Evolutionary conservation across 2,888 invertebrate species (phyloP).

Genomic region (Eilema sororculum): DNA sequence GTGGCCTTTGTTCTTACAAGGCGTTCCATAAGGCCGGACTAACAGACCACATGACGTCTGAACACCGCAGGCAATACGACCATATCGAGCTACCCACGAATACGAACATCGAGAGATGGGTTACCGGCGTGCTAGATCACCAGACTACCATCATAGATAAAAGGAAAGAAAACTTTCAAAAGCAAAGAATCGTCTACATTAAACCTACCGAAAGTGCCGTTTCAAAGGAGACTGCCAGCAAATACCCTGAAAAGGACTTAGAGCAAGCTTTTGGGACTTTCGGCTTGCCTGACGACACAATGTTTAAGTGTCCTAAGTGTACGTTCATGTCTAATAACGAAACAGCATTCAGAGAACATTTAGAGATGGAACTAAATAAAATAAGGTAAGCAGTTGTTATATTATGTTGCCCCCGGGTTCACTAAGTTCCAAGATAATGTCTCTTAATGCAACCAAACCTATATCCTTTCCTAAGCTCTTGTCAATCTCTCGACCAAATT

Average conservation of each 20-base stretch:
- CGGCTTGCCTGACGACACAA: conserved; percentile 58
- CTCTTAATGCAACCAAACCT: too few relatives aligned
- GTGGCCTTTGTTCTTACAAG: conserved; percentile 86
- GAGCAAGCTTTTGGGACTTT: conserved; percentile 70
- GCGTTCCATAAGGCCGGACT: conserved; percentile 86
- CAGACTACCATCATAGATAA: conserved; percentile 66
- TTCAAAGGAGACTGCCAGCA: conserved; percentile 17
- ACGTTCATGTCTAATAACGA: conserved; percentile 59
- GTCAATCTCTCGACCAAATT: too few relatives aligned
- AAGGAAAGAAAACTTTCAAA: conserved; percentile 61
- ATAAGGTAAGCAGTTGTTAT: conserved; percentile 65
- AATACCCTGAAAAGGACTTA: conserved; percentile 54
- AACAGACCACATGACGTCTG: conserved; percentile 83
- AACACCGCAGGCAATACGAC: conserved; percentile 74
- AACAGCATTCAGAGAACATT: conserved; percentile 67
- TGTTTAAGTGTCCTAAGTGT: conserved; percentile 76
- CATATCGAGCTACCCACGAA: conserved; percentile 76
- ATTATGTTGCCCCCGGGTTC: too few relatives aligned
- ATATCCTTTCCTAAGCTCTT: too few relatives aligned
- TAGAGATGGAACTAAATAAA: conserved; percentile 75
- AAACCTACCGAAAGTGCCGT: conserved; percentile 20
- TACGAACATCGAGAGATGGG: conserved; percentile 84
- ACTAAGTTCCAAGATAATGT: too few relatives aligned
- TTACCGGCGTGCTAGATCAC: conserved; percentile 67
- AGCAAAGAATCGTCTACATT: conserved; percentile 57